These are phyloP conservation scores for Tragelaphus eurycerus DNA, from an alignment of 2,797 vertebrate genomes.

Conservation along the genomic window DNA sequence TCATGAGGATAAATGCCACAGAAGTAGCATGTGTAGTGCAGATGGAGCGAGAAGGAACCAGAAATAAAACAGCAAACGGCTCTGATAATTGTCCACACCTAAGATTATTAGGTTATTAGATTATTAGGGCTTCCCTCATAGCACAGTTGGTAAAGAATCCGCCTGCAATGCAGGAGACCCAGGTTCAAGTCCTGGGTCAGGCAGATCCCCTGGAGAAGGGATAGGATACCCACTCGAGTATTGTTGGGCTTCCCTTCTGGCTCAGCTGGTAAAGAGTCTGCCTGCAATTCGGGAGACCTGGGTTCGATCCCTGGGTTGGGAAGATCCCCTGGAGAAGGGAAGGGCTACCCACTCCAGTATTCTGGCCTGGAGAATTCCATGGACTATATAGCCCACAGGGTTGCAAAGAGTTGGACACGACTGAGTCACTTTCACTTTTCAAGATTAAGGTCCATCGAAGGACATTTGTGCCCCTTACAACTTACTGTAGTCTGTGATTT, in stretches of 20 bases:
- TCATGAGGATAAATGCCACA: background rate
- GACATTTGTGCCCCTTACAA: background rate
- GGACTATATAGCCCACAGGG: background rate
- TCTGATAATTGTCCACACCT: background rate
- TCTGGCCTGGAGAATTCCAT: background rate
- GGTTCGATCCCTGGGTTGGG: background rate
- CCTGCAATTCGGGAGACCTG: background rate
- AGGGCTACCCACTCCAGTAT: background rate
- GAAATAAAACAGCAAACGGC: background rate
- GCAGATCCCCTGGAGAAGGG: background rate
- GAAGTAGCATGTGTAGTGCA: background rate
- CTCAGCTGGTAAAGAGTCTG: background rate
- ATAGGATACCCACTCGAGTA: background rate
- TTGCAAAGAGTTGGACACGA: background rate
- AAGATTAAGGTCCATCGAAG: background rate
- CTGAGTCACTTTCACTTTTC: background rate
- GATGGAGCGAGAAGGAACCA: background rate
- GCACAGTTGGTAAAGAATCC: background rate
- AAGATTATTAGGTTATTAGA: background rate
- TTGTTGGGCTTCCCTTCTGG: background rate
- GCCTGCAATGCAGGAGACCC: background rate
- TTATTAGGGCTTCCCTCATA: background rate
- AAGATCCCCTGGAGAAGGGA: background rate
- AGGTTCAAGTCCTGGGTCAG: background rate
- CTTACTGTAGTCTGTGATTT: background rate